Conservation (phyloP, 2,113 vertebrate genomes). For the Empidonax alnorum region DNA sequence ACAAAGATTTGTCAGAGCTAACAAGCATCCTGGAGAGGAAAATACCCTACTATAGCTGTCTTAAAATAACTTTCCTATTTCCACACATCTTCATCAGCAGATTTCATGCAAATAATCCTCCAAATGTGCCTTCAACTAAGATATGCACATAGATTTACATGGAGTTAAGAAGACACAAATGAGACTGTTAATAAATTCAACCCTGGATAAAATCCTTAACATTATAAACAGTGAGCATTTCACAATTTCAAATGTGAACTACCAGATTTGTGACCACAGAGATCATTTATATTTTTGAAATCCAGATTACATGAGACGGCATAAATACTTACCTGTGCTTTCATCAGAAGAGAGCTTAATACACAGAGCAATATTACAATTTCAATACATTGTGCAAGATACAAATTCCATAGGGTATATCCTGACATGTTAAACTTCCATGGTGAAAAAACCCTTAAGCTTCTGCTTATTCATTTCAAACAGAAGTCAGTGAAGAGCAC, state of each 20-base stretch:
- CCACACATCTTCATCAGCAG: slow-evolving; percentile 60
- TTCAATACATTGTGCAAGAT: background rate
- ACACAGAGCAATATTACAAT: background rate
- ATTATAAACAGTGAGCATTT: background rate
- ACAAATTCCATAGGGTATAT: background rate
- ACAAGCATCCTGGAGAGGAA: slow-evolving; percentile 45
- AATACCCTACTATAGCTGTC: slow-evolving; percentile 44
- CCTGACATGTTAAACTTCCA: background rate
- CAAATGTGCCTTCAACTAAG: slow-evolving; percentile 44
- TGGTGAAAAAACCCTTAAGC: background rate
- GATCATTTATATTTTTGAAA: background rate
- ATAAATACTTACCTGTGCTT: background rate
- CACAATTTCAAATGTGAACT: background rate
- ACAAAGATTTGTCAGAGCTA: slow-evolving; percentile 50
- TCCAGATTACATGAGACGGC: background rate
- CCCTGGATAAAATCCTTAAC: background rate
- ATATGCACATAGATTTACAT: slow-evolving; percentile 71
- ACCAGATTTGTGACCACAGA: background rate
- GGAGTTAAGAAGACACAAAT: slow-evolving; percentile 55
- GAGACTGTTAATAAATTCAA: slow-evolving; percentile 22
- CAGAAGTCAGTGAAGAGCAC: background rate
- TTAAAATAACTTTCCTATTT: slow-evolving; percentile 67
- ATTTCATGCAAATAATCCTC: slow-evolving; percentile 65
- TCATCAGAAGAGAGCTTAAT: background rate
- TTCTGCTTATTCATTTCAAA: background rate